phyloP scores from a whole-genome alignment of 2,888 invertebrate species.

The Bombylius discolor region DNA sequence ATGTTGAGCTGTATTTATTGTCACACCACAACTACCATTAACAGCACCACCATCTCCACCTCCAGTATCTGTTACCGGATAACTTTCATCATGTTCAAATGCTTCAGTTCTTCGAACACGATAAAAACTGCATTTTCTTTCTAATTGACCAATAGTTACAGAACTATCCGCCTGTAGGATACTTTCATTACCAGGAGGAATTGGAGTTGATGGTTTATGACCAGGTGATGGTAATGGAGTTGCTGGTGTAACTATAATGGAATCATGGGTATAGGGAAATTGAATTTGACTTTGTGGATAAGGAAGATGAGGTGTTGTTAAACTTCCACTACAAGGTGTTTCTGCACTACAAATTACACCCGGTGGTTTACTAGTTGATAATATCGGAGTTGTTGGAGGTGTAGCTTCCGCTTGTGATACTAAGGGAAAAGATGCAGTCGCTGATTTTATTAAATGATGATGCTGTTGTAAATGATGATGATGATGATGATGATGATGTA shows the following conservation, averaged over 20 bases:
- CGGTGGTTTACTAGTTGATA: not conserved
- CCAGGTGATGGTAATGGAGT: constrained; percentile 37
- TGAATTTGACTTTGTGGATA: constrained; percentile 9
- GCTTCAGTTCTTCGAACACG: constrained; percentile 25
- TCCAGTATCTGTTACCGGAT: not conserved
- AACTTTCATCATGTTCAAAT: constrained; percentile 8
- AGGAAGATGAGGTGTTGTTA: not conserved
- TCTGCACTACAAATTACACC: constrained; percentile 14
- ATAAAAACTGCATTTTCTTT: constrained; percentile 37
- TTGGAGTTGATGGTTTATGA: constrained; percentile 15
- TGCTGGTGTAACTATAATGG: constrained; percentile 36
- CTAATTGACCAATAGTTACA: constrained; percentile 20
- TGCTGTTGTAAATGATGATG: constrained; percentile 20
- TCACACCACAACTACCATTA: not conserved
- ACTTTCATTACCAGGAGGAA: not conserved
- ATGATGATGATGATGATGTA: constrained; percentile 13
- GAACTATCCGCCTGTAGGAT: not conserved
- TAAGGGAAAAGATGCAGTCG: constrained; percentile 34
- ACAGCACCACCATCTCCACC: not conserved
- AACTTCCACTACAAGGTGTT: constrained; percentile 15
- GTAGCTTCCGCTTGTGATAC: constrained; percentile 33
- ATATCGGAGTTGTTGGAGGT: constrained; percentile 28
- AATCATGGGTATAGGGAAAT: constrained; percentile 23
- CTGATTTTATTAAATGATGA: constrained; percentile 32
- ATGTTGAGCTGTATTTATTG: constrained; percentile 11